phyloP scores from a whole-genome alignment of 1,140 invertebrate species.

The Ylistrum balloti region DNA sequence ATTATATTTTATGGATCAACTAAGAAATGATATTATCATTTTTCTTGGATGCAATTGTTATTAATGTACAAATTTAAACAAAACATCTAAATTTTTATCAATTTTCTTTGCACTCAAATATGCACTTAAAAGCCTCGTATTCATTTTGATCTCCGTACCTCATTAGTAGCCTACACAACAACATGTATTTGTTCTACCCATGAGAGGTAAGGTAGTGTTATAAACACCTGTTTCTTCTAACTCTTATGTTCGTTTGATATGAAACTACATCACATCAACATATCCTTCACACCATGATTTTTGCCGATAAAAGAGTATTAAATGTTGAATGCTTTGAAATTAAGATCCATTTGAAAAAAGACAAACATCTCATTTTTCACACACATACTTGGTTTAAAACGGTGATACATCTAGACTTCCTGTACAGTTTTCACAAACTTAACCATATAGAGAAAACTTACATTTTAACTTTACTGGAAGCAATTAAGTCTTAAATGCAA shows the following conservation, averaged over 20 bases:
- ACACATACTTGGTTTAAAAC: no score
- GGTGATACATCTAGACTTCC: no score
- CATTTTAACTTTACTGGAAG: no score
- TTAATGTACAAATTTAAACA: not conserved
- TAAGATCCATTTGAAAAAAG: no score
- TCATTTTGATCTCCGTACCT: not conserved
- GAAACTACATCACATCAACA: no score
- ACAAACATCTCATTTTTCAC: no score
- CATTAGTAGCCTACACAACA: not conserved
- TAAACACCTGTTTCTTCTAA: not conserved
- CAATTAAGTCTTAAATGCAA: no score
- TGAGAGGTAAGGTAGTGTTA: not conserved
- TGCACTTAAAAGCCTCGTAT: not conserved
- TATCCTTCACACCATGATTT: no score
- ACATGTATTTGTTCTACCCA: not conserved
- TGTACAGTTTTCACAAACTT: no score
- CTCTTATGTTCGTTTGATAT: not conserved
- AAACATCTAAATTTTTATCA: not conserved
- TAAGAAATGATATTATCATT: not conserved
- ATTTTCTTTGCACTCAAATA: not conserved
- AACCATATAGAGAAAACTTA: no score
- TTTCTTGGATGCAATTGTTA: not conserved
- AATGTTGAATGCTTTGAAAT: not conserved
- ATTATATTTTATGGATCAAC: not conserved
- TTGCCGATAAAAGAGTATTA: no score